A percentile compares a stretch with the other conserved stretches of the same genome.
phyloP scores from a whole-genome alignment of 2,888 invertebrate genomes.

The Cactoblastis cactorum region DNA sequence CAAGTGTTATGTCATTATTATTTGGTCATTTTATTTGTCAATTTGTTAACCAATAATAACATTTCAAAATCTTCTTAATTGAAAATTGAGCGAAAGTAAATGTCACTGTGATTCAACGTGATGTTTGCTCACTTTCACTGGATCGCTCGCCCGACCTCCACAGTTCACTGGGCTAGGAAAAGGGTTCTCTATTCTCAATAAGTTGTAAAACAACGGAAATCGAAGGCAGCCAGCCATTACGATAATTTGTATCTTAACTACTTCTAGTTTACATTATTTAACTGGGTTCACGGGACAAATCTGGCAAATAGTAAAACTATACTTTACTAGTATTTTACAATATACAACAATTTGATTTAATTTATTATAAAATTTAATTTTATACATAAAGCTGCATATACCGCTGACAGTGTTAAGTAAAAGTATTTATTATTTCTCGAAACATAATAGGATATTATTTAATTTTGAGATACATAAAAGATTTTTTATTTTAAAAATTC shows the following conservation, averaged over 20 bases:
- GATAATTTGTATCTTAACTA: not conserved
- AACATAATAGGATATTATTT: no score
- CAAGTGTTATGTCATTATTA: no score
- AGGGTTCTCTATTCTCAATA: not conserved
- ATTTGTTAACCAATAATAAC: not conserved
- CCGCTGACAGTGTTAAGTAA: no score
- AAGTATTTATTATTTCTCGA: no score
- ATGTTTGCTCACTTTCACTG: not conserved
- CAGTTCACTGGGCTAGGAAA: not conserved
- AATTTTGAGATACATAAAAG: no score
- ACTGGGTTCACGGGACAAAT: not conserved
- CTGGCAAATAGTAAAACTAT: not conserved
- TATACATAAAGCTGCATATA: no score
- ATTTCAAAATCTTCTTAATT: not conserved
- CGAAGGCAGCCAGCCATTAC: not conserved
- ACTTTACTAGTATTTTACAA: no score
- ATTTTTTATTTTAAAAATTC: no score
- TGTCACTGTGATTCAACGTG: not conserved
- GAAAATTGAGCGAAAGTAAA: not conserved
- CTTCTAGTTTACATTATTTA: not conserved
- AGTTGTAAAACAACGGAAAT: conserved; percentile 4
- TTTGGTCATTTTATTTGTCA: no score
- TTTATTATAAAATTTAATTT: no score
- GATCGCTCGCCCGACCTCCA: not conserved
- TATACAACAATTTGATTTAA: no score